phyloP scores from a whole-genome alignment of 2,888 invertebrate genomes.

The Epinotia demarniana region DNA sequence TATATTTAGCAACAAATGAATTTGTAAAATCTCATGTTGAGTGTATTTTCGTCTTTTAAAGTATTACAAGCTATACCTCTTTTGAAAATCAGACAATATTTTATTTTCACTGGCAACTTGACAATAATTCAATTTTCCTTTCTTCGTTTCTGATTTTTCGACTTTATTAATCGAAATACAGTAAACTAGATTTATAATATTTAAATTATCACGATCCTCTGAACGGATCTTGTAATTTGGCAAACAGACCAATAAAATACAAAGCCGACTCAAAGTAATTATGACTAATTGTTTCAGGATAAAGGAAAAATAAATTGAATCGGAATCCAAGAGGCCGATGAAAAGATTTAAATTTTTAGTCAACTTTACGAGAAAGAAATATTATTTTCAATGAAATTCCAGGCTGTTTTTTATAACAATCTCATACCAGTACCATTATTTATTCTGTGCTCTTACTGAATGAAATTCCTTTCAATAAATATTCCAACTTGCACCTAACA shows the following conservation, averaged over 20 bases:
- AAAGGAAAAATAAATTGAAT: conserved; percentile 33
- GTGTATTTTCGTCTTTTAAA: no score
- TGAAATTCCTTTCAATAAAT: conserved; percentile 17
- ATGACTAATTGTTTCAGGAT: conserved; percentile 24
- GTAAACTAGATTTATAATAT: background rate
- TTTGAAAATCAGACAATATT: background rate
- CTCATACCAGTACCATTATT: background rate
- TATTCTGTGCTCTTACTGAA: no score
- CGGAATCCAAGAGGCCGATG: conserved; percentile 6
- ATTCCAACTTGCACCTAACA: no score
- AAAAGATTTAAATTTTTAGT: conserved; percentile 26
- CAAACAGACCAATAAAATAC: conserved; percentile 7
- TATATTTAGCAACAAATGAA: no score
- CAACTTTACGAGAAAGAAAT: background rate
- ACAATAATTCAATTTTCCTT: background rate
- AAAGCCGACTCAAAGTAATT: conserved; percentile 13
- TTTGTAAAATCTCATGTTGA: no score
- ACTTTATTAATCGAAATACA: background rate
- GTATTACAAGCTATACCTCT: background rate
- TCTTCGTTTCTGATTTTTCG: background rate
- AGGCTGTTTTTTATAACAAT: conserved; percentile 14
- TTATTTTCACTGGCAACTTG: background rate
- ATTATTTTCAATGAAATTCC: background rate
- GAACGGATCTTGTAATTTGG: conserved; percentile 7
- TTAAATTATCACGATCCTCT: conserved; percentile 8